Evolutionary conservation across 2,113 vertebrate species (phyloP).

Genomic region (Pipra filicauda): DNA sequence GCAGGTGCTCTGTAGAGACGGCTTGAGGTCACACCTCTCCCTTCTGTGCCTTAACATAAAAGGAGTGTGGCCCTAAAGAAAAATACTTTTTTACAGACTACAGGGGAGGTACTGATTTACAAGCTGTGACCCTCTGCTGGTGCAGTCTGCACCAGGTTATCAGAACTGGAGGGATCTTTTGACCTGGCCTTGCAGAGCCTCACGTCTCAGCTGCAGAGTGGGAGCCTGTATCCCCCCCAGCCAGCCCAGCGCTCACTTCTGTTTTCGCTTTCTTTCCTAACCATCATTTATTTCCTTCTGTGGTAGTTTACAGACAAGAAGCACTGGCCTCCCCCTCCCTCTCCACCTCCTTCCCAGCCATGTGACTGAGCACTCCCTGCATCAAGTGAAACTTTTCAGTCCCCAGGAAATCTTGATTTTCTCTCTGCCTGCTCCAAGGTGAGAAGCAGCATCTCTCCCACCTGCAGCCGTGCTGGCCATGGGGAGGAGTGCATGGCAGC

Average conservation of each 20-base stretch:
- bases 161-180: background rate
- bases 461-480: background rate
- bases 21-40: background rate
- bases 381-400: background rate
- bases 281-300: background rate
- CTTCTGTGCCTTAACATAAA: background rate
- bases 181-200: background rate
- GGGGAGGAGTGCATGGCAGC: background rate
- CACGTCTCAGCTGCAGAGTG: background rate
- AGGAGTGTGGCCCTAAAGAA: background rate
- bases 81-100: background rate
- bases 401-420: background rate
- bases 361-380: conserved; percentile 16
- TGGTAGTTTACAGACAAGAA: background rate
- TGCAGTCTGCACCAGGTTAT: background rate
- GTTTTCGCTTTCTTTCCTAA: conserved; percentile 9
- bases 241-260: background rate
- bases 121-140: background rate
- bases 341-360: conserved; percentile 15
- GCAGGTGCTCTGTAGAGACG: background rate
- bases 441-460: background rate
- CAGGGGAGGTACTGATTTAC: background rate
- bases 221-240: background rate
- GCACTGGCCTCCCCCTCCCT: background rate
- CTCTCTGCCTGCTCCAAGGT: background rate